Conservation (phyloP, 64 coral and sea anemone genomes). For the Hydrozoanthus tunicans region DNA sequence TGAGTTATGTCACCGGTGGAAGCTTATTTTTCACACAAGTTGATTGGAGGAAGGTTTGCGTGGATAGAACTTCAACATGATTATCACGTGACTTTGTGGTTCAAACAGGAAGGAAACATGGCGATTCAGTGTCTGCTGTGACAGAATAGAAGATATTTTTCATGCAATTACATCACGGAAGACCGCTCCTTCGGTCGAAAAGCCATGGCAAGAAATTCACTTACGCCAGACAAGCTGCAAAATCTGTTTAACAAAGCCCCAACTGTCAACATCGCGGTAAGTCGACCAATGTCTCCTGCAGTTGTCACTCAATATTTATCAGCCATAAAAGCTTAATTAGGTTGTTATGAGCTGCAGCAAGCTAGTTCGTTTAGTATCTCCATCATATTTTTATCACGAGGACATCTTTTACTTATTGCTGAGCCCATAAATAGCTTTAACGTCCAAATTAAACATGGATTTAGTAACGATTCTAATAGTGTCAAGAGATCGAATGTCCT, state of each 20-base stretch:
- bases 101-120: constrained; percentile 57
- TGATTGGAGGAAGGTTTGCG: constrained; percentile 9
- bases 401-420: no score
- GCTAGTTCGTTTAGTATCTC: background rate
- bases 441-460: no score
- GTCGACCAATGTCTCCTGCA: constrained; percentile 6
- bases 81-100: constrained; percentile 69
- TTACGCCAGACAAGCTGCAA: constrained; percentile 73
- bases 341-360: background rate
- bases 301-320: background rate
- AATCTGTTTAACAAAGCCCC: constrained; percentile 64
- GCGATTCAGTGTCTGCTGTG: constrained; percentile 18
- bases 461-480: no score
- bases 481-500: no score
- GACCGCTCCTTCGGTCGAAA: background rate
- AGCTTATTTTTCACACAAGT: background rate
- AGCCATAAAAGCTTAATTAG: background rate
- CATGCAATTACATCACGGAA: background rate
- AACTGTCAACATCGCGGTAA: constrained; percentile 68
- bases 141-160: constrained; percentile 17
- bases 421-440: no score
- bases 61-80: constrained; percentile 7
- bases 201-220: constrained; percentile 69
- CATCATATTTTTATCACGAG: no score
- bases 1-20: no score